Conservation (phyloP, 92 coral and sea anemone genomes). For the Anthopleura xanthogrammica region DNA sequence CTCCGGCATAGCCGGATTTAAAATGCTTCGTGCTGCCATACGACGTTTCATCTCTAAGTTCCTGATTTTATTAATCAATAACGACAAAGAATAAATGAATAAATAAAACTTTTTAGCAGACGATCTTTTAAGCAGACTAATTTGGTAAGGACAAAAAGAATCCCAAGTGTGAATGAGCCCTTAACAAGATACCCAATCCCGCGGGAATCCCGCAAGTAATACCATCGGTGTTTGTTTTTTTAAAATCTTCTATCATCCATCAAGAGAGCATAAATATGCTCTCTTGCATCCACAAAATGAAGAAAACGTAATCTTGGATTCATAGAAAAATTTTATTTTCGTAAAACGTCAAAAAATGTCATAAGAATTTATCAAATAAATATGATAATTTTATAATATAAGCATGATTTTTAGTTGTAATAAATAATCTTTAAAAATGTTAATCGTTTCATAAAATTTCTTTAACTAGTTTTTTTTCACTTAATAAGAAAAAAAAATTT, state of each 20-base stretch:
- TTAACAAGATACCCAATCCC: neutral
- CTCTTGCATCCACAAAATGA: no score
- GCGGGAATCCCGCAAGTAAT: neutral
- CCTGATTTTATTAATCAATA: no score
- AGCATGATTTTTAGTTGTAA: neutral
- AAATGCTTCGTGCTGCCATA: no score
- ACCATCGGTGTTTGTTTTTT: neutral
- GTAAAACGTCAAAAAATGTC: neutral
- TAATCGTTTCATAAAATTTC: neutral
- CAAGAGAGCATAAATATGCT: no score
- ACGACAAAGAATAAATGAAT: no score
- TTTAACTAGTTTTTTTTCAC: neutral
- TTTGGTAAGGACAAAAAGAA: neutral
- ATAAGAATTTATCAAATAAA: neutral
- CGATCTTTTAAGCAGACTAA: neutral
- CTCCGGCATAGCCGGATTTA: no score
- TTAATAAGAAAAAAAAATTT: no score
- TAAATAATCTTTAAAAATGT: neutral
- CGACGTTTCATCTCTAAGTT: no score
- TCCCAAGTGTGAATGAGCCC: neutral
- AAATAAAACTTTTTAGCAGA: no score
- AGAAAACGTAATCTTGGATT: no score
- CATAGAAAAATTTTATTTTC: neutral
- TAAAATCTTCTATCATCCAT: neutral
- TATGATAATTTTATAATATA: constrained; percentile 1